These are phyloP conservation scores for Thaumatotibia leucotreta DNA, from an alignment of 1,140 invertebrate species.

Conservation along the genomic window DNA sequence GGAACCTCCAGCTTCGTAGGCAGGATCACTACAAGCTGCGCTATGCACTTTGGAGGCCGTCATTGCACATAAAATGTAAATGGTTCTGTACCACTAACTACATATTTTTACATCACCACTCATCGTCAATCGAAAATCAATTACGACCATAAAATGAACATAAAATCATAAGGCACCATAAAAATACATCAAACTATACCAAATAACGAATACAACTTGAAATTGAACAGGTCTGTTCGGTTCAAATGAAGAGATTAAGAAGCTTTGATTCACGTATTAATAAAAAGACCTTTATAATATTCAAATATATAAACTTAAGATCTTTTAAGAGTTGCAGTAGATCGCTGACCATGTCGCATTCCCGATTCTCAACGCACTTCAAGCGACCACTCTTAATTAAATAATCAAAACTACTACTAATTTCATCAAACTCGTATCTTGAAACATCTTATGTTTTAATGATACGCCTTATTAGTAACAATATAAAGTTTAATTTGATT, in stretches of 20 bases:
- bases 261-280: background rate
- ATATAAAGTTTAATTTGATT: background rate
- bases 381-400: slow-evolving; percentile 41
- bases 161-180: slow-evolving; percentile 13
- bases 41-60: too few relatives aligned
- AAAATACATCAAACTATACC: slow-evolving; percentile 7
- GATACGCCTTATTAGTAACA: background rate
- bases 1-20: too few relatives aligned
- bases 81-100: background rate
- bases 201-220: slow-evolving; percentile 2
- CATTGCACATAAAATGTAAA: too few relatives aligned
- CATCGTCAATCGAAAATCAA: background rate
- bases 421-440: background rate
- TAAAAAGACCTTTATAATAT: background rate
- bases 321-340: slow-evolving; percentile 18
- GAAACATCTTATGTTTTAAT: background rate
- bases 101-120: background rate
- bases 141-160: background rate
- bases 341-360: slow-evolving; percentile 36
- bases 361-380: slow-evolving; percentile 55
- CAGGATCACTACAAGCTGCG: too few relatives aligned
- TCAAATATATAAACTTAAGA: background rate
- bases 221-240: background rate
- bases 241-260: slow-evolving; percentile 11
- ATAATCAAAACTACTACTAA: slow-evolving; percentile 31